Evolutionary conservation across 2,797 vertebrate species (phyloP).

Genomic region (Cygnus olor): DNA sequence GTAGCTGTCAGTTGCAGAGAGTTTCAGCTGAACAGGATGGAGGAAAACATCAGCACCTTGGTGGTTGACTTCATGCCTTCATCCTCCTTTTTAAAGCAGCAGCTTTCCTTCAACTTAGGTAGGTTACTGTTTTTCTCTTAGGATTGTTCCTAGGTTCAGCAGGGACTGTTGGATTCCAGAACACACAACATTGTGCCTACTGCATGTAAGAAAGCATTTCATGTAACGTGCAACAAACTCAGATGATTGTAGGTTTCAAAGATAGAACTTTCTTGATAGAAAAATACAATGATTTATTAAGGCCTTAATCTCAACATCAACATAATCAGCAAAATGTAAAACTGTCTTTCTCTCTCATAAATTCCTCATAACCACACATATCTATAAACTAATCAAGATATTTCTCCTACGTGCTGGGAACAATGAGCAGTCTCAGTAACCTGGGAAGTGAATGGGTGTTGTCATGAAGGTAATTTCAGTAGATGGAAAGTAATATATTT

Average conservation of each 20-base stretch:
- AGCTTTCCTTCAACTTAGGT: background rate
- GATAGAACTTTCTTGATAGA: background rate
- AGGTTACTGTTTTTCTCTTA: background rate
- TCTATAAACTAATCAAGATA: background rate
- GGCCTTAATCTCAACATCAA: background rate
- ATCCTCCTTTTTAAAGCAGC: background rate
- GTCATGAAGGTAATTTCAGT: background rate
- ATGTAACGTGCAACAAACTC: background rate
- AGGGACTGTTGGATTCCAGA: background rate
- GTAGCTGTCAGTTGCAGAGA: rapidly evolving
- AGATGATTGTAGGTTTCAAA: background rate
- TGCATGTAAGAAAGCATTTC: background rate
- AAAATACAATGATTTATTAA: background rate
- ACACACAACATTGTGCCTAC: background rate
- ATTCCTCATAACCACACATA: background rate
- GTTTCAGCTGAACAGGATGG: background rate
- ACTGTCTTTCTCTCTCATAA: background rate
- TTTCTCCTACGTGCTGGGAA: slow-evolving; percentile 45
- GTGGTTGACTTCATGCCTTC: background rate
- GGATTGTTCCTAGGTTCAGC: background rate
- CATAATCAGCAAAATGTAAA: slow-evolving; percentile 10
- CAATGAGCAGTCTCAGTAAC: background rate
- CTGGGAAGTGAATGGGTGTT: background rate
- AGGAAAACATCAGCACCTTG: background rate
- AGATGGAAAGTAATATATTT: background rate